Conservation (phyloP, 2,888 invertebrate species). For the Heliconius sara region DNA sequence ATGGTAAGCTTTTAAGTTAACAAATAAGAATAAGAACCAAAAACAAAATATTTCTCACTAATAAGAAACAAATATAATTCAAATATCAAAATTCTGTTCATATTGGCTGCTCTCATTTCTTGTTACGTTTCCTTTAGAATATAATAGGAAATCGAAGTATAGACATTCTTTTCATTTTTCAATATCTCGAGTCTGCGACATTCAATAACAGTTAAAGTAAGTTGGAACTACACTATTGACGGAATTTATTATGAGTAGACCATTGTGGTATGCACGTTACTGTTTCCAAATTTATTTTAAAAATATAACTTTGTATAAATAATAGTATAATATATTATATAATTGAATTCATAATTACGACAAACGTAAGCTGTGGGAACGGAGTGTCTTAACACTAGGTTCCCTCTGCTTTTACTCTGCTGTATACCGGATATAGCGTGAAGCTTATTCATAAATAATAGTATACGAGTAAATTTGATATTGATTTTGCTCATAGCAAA, state of each 20-base stretch:
- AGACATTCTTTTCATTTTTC: conserved; percentile 37
- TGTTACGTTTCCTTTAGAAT: conserved; percentile 30
- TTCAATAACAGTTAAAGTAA: conserved; percentile 40
- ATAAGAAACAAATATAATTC: conserved; percentile 1
- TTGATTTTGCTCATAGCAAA: too few species aligned
- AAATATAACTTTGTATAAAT: too few species aligned
- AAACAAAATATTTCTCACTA: neutral
- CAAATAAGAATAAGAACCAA: too few species aligned
- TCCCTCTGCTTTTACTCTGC: too few species aligned
- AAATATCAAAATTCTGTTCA: conserved; percentile 27
- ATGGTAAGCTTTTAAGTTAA: too few species aligned
- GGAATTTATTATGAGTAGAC: neutral
- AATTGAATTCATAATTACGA: too few species aligned
- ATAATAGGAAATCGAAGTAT: conserved; percentile 37
- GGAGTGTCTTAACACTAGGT: too few species aligned
- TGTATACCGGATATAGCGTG: too few species aligned
- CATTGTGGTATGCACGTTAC: neutral
- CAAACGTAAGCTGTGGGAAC: too few species aligned
- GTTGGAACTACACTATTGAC: conserved; percentile 18
- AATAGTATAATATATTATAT: too few species aligned
- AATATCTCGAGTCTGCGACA: conserved; percentile 31
- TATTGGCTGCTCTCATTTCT: conserved; percentile 23
- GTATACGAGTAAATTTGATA: too few species aligned
- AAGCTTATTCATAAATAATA: too few species aligned
- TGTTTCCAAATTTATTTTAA: neutral